phyloP scores from a whole-genome alignment of 2,797 vertebrate species.

The Prionace glauca region DNA sequence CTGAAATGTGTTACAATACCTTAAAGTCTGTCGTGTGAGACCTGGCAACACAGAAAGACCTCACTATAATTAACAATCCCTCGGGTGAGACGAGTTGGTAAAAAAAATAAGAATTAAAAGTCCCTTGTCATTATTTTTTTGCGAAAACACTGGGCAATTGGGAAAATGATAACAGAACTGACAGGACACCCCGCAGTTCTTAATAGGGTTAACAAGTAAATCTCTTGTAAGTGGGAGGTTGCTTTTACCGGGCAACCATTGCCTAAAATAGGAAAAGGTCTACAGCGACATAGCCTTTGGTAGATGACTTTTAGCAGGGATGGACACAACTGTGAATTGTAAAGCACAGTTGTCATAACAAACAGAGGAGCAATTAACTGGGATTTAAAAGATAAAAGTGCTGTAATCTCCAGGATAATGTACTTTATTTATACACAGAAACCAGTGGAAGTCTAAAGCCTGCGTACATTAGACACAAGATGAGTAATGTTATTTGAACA shows the following conservation, averaged over 20 bases:
- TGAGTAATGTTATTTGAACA: slow-evolving; percentile 30
- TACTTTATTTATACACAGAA: slow-evolving; percentile 25
- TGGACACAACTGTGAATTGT: slow-evolving; percentile 17
- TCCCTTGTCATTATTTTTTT: background rate
- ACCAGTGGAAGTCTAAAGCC: slow-evolving; percentile 18
- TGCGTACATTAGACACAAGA: slow-evolving; percentile 14
- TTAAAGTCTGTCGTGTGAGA: slow-evolving; percentile 18
- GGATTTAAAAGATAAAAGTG: slow-evolving; percentile 26
- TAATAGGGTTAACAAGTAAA: background rate
- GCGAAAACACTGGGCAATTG: background rate
- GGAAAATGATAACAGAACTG: background rate
- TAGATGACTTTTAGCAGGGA: slow-evolving; percentile 21
- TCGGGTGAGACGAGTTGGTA: background rate
- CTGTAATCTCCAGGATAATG: slow-evolving; percentile 22
- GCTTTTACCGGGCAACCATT: background rate
- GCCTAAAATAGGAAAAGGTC: slow-evolving; percentile 25
- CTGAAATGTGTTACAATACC: background rate
- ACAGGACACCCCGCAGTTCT: background rate
- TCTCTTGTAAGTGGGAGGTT: background rate
- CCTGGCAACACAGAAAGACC: background rate
- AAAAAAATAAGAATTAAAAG: background rate
- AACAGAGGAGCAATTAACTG: slow-evolving; percentile 5
- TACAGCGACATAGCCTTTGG: background rate
- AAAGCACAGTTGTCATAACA: slow-evolving; percentile 25
- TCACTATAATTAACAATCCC: background rate